Base-by-base conservation (phyloP, 2,888 invertebrate species). In the Nebria brevicollis region DNA sequence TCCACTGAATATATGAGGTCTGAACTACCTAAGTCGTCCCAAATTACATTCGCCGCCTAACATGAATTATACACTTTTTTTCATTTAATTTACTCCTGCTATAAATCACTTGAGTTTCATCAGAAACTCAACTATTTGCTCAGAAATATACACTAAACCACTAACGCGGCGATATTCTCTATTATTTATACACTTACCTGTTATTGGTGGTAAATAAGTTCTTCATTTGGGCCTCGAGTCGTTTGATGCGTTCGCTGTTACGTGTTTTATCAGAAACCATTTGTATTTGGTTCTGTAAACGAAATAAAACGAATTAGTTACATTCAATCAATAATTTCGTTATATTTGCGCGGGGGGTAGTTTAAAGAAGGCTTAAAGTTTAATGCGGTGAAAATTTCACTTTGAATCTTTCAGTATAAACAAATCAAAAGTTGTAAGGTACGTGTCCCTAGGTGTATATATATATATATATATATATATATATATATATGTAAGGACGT, bases 161-260 rank as follows among this genome's bases (percentile, higher is more conserved):
- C 20, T 20, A 20, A 20, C 1, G 20, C 1, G 20, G 20, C 20
- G 20, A 20, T 20, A 20, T 20, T 20, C 1, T 20, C 20, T 1
- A 20, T 34, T 34, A 34, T 20, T 20, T 82, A 75, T 26, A 41
- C 43, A 66, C 77, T 64, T 77, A 83, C 83, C 83, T 84, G n/a
- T 82, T 83, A 70, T 81, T 82, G 4, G 72, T 26, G 10, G 77
- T 26, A 79, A 84, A 86, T 41, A 89, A 83, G 82, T 85, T 87
- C 72, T 93, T 92, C 84, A 94, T 88, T 86, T 94, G 94, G 82
- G 94, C 93, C 86, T 94, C 94, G 77, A 94, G 88, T 87, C 94
- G 94, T 43, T 89, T 88, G 74, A 94, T 91, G 54, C 94, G 92
- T 86, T 94, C 94, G 88, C 92, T 92, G 87, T 92, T 92, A 83